Conservation (phyloP, 2,888 invertebrate species). For the Stenodema calcarata region DNA sequence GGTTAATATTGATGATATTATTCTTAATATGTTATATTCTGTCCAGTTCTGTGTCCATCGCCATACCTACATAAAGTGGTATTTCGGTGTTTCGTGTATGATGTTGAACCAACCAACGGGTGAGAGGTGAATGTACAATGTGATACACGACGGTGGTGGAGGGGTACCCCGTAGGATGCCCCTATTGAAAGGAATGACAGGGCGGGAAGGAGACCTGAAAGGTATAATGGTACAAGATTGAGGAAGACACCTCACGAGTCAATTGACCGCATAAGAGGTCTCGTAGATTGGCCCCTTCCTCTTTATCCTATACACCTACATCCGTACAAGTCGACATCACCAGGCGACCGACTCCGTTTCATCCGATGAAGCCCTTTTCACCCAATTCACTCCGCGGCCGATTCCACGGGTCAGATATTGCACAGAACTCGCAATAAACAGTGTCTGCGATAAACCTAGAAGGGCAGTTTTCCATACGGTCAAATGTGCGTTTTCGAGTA, state of each 20-base stretch:
- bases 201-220: conserved; percentile 45
- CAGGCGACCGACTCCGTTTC: too few species aligned
- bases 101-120: not conserved
- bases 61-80: too few species aligned
- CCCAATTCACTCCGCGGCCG: not conserved
- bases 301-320: conserved; percentile 52
- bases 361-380: not conserved
- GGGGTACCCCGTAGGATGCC: conserved; percentile 25
- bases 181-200: conserved; percentile 39
- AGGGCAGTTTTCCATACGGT: too few species aligned
- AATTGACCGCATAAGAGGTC: conserved; percentile 51
- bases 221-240: conserved; percentile 52
- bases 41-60: too few species aligned
- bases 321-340: conserved; percentile 39
- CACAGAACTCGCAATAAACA: too few species aligned
- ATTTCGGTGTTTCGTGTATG: too few species aligned
- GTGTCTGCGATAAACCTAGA: too few species aligned
- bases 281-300: conserved; percentile 51
- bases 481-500: too few species aligned
- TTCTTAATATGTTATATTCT: too few species aligned
- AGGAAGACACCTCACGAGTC: conserved; percentile 53
- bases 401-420: too few species aligned
- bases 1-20: too few species aligned
- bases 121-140: not conserved
- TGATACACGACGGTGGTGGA: not conserved